Percentiles rank a stretch among this genome's conserved stretches.
These are phyloP conservation scores for Lasiurus cinereus DNA, from an alignment of 2,113 vertebrate genomes.

Conservation along the genomic window DNA sequence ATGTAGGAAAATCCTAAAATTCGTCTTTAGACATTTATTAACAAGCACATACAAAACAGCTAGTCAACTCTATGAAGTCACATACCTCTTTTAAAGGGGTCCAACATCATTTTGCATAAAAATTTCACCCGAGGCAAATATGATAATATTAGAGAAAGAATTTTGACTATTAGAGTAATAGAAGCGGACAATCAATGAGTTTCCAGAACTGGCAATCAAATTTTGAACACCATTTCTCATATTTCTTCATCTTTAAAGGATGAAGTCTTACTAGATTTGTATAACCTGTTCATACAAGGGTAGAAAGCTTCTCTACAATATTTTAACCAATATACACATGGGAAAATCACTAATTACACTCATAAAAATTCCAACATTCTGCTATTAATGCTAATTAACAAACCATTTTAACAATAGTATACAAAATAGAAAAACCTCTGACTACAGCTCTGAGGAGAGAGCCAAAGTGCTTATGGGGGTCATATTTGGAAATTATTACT, in stretches of 20 bases:
- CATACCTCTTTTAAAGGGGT: constrained; percentile 50
- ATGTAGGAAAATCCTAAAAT: constrained; percentile 26
- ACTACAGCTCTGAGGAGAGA: neutral
- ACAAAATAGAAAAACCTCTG: constrained; percentile 27
- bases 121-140: constrained; percentile 42
- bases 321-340: neutral
- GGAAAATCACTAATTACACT: neutral
- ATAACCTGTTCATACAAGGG: neutral
- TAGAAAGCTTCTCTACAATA: constrained; percentile 11
- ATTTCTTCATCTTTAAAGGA: neutral
- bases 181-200: constrained; percentile 26
- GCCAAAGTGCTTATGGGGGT: neutral
- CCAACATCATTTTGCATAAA: constrained; percentile 38
- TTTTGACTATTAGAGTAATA: constrained; percentile 24
- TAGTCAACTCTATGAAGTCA: constrained; percentile 21
- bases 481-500: neutral
- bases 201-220: constrained; percentile 47
- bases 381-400: constrained; percentile 33
- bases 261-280: constrained; percentile 14
- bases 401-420: neutral
- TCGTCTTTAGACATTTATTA: constrained; percentile 45
- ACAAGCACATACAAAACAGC: constrained; percentile 9
- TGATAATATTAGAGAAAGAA: constrained; percentile 53
- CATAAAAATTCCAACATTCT: neutral
- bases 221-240: constrained; percentile 11